phyloP scores from a whole-genome alignment of 2,797 vertebrate genomes.

The Emys orbicularis region DNA sequence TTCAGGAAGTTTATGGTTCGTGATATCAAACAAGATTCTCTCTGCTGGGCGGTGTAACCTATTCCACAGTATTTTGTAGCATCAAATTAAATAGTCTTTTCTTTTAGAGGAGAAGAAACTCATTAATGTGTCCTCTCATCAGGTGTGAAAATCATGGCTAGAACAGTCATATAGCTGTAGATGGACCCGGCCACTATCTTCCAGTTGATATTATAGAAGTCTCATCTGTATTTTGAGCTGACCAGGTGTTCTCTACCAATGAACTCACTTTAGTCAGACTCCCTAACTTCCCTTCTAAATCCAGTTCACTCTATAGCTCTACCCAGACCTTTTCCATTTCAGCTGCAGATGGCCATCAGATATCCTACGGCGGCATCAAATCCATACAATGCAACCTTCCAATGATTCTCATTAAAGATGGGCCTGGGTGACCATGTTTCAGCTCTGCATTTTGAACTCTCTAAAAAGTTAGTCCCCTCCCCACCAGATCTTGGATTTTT shows the following conservation, averaged over 20 bases:
- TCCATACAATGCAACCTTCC: neutral
- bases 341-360: neutral
- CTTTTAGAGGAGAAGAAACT: neutral
- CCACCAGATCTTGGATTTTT: too few species aligned
- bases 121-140: neutral
- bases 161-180: neutral
- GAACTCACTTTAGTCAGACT: neutral
- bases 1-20: neutral
- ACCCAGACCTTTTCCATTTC: neutral
- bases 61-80: neutral
- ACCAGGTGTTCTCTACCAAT: slow-evolving; percentile 58
- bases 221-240: slow-evolving; percentile 9
- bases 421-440: neutral
- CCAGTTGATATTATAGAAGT: slow-evolving; percentile 49
- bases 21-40: neutral
- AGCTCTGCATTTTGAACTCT: neutral
- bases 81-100: neutral
- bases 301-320: neutral
- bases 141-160: neutral
- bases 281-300: neutral
- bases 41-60: neutral
- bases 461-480: too few species aligned
- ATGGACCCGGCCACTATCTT: slow-evolving; percentile 44
- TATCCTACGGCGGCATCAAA: neutral
- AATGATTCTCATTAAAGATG: neutral